These are phyloP conservation scores for Lepeophtheirus nordmannii DNA, from an alignment of 2,888 invertebrate genomes.

Conservation along the genomic window DNA sequence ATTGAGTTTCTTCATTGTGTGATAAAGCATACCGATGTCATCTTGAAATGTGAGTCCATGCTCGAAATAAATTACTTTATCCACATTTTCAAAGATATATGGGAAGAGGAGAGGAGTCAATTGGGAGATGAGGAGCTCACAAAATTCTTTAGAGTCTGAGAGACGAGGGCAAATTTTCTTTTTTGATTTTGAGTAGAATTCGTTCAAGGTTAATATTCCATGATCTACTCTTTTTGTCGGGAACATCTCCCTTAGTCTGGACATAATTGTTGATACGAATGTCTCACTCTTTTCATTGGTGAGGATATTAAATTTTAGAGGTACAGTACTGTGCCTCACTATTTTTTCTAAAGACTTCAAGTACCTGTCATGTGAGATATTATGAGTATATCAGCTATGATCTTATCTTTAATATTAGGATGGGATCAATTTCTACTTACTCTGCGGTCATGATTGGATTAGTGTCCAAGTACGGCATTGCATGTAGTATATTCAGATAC, in stretches of 20 bases:
- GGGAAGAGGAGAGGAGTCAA: constrained; percentile 27
- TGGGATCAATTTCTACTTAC: constrained; percentile 13
- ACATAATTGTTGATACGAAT: constrained; percentile 23
- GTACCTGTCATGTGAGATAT: constrained; percentile 19
- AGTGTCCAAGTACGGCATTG: constrained; percentile 13
- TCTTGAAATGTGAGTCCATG: constrained; percentile 22
- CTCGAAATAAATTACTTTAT: constrained; percentile 26
- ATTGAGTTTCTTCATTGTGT: constrained; percentile 16
- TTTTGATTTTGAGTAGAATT: constrained; percentile 19
- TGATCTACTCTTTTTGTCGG: constrained; percentile 25
- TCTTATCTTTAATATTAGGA: not conserved
- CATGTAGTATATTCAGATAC: not conserved
- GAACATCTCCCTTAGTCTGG: constrained; percentile 10
- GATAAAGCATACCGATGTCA: constrained; percentile 25
- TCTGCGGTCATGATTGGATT: constrained; percentile 25
- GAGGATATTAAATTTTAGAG: constrained; percentile 26
- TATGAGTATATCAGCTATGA: not conserved
- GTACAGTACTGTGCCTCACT: constrained; percentile 23
- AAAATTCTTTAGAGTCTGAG: constrained; percentile 9
- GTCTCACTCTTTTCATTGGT: constrained; percentile 24
- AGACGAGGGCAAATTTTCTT: constrained; percentile 6
- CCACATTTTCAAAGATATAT: constrained; percentile 26
- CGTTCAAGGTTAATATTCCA: constrained; percentile 19
- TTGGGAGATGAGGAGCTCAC: constrained; percentile 25
- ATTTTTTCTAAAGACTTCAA: constrained; percentile 26